Conservation (phyloP, 2,797 vertebrate genomes). For the Phalloptychus januarius region DNA sequence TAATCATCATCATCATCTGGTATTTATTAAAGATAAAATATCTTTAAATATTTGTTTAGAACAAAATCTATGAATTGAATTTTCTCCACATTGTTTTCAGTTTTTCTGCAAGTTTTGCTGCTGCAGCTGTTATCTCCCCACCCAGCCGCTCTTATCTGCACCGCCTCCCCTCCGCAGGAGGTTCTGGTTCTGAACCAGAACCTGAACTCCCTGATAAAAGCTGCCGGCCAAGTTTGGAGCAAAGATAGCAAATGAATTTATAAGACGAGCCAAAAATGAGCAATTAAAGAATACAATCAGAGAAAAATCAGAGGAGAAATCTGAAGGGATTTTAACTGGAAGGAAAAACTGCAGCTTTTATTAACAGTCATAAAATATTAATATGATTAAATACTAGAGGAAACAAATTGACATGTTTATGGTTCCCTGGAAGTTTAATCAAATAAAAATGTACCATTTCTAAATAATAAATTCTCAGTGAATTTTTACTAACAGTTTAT, state of each 20-base stretch:
- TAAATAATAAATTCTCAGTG: too few species aligned
- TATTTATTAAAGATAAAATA: neutral
- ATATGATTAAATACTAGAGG: too few species aligned
- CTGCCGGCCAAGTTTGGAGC: rapidly evolving
- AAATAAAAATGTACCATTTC: too few species aligned
- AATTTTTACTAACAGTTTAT: too few species aligned
- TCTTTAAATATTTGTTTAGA: too few species aligned
- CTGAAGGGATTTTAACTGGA: neutral
- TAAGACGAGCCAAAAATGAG: neutral
- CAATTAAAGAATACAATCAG: constrained; percentile 33
- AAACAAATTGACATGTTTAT: neutral
- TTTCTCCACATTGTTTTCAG: too few species aligned
- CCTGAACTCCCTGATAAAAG: constrained; percentile 19
- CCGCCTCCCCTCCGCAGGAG: constrained; percentile 43
- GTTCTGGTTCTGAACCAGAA: neutral
- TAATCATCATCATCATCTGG: neutral
- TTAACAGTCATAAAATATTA: too few species aligned
- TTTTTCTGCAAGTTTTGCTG: neutral
- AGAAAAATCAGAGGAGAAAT: neutral
- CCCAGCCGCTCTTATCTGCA: constrained; percentile 56
- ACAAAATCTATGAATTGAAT: neutral
- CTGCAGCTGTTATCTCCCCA: constrained; percentile 36
- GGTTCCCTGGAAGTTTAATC: neutral
- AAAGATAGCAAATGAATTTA: constrained; percentile 19
- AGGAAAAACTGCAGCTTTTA: neutral